These are phyloP conservation scores for Dasysyrphus albostriatus DNA, from an alignment of 2,888 invertebrate genomes.

Conservation along the genomic window DNA sequence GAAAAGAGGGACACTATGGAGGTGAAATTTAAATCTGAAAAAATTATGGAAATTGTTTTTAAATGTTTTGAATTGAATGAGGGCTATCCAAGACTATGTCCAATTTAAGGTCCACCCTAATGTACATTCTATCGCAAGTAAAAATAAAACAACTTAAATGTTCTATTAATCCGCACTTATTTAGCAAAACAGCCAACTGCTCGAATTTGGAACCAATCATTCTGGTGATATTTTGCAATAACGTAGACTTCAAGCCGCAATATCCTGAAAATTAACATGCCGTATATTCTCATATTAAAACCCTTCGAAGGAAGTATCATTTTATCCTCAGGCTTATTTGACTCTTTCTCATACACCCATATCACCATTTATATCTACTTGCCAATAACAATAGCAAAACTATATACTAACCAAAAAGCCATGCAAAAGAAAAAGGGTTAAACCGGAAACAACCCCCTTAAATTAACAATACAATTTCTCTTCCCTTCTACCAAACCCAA, in stretches of 20 bases:
- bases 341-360: background rate
- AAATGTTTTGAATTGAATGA: too few species aligned
- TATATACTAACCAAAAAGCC: background rate
- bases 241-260: background rate
- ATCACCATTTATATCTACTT: background rate
- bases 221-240: background rate
- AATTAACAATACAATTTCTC: conserved; percentile 46
- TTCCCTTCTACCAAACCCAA: background rate
- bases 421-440: conserved; percentile 48
- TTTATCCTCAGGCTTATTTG: background rate
- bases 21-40: too few species aligned
- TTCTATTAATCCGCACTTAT: too few species aligned
- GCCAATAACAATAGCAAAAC: background rate
- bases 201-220: background rate
- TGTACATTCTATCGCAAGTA: too few species aligned
- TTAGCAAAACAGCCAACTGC: background rate
- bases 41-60: too few species aligned
- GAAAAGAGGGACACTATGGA: too few species aligned
- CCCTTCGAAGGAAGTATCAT: background rate
- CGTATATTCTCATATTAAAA: background rate
- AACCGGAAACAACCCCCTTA: conserved; percentile 69
- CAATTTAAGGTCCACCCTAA: too few species aligned
- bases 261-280: background rate
- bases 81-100: too few species aligned
- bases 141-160: too few species aligned